phyloP scores from a whole-genome alignment of 1,140 invertebrate species.

The Tetramorium parvispinum region DNA sequence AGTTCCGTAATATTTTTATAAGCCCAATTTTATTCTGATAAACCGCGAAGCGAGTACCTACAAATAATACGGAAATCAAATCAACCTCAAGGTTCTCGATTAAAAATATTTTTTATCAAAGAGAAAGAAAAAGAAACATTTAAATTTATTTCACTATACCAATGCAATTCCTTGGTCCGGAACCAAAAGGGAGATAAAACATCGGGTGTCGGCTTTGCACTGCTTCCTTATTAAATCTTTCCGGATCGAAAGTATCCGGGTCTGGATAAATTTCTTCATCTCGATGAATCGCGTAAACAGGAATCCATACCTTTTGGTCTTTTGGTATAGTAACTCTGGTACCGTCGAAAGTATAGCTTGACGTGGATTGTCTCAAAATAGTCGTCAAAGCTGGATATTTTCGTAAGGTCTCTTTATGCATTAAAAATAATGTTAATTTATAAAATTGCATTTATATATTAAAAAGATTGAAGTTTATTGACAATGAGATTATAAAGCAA shows the following conservation, averaged over 20 bases:
- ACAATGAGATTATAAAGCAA: not conserved
- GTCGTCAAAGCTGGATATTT: conserved; percentile 86
- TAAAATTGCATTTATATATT: not conserved
- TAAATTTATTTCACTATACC: conserved; percentile 83
- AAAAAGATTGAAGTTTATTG: not conserved
- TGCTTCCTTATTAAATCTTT: conserved; percentile 87
- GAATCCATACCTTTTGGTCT: conserved; percentile 80
- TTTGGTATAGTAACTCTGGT: conserved; percentile 82
- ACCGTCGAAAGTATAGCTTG: conserved; percentile 84
- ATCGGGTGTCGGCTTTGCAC: conserved; percentile 81
- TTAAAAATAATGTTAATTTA: not conserved
- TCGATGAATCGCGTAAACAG: conserved; percentile 86
- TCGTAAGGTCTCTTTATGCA: conserved; percentile 87
- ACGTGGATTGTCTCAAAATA: conserved; percentile 79
- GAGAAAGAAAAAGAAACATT: not conserved
- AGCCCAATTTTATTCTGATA: conserved; percentile 85
- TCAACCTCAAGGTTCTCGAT: not conserved
- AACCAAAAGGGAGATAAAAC: conserved; percentile 90
- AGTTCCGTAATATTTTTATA: conserved; percentile 81
- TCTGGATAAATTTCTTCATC: conserved; percentile 87
- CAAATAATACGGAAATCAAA: not conserved
- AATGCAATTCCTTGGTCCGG: conserved; percentile 90
- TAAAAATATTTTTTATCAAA: not conserved
- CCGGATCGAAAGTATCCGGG: conserved; percentile 87
- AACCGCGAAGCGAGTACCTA: not conserved